A percentile compares a stretch with the other conserved stretches of the same genome.
Conservation (phyloP, 2,113 vertebrate genomes). For the Sorex fumeus region DNA sequence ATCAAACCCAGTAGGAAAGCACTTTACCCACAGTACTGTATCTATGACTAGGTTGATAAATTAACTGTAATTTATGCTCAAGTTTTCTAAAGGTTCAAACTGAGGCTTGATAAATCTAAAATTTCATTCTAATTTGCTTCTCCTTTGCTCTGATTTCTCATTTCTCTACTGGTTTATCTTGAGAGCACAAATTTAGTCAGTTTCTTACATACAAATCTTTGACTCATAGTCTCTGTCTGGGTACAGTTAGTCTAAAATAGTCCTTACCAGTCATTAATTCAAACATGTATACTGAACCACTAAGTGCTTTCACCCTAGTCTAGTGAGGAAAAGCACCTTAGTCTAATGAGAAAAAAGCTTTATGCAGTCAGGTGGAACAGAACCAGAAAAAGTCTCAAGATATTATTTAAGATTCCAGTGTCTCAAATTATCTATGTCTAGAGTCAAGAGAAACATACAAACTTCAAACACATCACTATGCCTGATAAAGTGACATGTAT, state of each 20-base stretch:
- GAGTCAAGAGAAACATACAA: conserved; percentile 5
- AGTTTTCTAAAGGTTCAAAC: neutral
- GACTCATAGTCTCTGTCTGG: neutral
- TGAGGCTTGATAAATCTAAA: neutral
- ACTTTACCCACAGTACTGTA: too few species aligned
- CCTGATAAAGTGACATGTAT: neutral
- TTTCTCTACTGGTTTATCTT: neutral
- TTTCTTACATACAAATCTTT: neutral
- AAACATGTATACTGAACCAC: neutral
- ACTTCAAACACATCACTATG: neutral
- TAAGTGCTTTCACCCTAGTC: conserved; percentile 1
- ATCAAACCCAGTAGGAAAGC: too few species aligned
- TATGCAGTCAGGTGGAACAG: neutral
- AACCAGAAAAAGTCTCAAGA: neutral
- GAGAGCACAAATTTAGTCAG: neutral
- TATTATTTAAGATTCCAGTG: neutral
- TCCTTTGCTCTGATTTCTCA: neutral
- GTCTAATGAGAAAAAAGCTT: neutral
- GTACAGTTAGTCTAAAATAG: neutral
- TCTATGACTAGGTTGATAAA: too few species aligned
- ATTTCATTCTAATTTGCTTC: neutral
- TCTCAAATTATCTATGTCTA: neutral
- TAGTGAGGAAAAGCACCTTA: neutral
- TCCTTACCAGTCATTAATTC: neutral
- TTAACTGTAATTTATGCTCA: neutral